Percentiles rank a stretch among this genome's conserved stretches.
Evolutionary conservation across 1,140 invertebrate genomes (phyloP).

Genomic region (Scaptomyza hsui): DNA sequence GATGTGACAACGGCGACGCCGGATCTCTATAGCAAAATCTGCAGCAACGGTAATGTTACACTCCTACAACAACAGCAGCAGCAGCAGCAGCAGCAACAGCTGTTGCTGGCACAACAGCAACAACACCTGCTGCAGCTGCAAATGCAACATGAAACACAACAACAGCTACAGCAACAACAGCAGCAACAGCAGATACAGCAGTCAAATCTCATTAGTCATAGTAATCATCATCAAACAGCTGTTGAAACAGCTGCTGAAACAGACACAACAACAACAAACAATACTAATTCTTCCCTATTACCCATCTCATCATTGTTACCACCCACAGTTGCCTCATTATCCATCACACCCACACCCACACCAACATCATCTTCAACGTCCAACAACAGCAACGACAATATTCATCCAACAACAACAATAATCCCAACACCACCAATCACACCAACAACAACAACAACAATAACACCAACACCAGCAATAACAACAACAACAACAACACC

Average conservation of each 20-base stretch:
- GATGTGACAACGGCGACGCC: conserved; percentile 84
- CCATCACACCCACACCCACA: conserved; percentile 64
- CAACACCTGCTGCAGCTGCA: conserved; percentile 39
- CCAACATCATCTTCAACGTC: conserved; percentile 36
- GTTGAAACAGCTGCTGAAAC: background rate
- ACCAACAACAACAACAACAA: conserved; percentile 35
- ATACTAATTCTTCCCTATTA: conserved; percentile 74
- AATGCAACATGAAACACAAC: conserved; percentile 39
- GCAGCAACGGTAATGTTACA: conserved; percentile 84
- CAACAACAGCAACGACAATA: conserved; percentile 37
- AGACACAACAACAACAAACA: conserved; percentile 33
- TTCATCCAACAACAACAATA: conserved; percentile 47
- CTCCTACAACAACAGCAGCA: conserved; percentile 53
- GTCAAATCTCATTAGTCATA: conserved; percentile 44
- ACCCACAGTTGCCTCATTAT: conserved; percentile 71
- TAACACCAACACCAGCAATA: conserved; percentile 41
- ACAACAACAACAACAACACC: conserved; percentile 42
- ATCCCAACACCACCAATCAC: conserved; percentile 47
- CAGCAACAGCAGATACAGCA: conserved; percentile 27
- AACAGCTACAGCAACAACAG: conserved; percentile 53
- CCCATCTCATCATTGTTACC: conserved; percentile 77
- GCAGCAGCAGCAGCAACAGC: conserved; percentile 54
- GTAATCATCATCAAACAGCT: conserved; percentile 29
- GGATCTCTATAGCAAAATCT: conserved; percentile 84
- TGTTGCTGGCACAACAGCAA: conserved; percentile 43